Evolutionary conservation across 2,113 vertebrate species (phyloP).

Genomic region (Elaphurus davidianus): DNA sequence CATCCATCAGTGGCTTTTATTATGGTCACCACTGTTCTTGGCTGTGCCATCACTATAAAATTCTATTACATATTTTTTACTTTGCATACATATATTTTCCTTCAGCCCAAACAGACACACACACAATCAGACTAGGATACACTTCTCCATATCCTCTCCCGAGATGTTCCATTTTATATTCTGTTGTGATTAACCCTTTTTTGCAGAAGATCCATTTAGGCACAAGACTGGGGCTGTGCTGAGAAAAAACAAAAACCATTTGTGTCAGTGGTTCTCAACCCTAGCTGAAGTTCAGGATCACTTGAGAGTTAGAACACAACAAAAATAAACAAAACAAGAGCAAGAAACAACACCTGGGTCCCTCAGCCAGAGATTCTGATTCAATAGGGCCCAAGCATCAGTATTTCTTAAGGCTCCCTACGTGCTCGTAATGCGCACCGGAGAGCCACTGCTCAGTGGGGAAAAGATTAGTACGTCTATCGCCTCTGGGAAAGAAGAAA

Average conservation of each 20-base stretch:
- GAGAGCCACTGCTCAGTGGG: neutral
- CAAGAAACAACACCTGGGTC: neutral
- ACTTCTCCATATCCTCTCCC: neutral
- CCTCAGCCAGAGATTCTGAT: neutral
- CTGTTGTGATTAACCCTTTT: neutral
- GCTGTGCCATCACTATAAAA: neutral
- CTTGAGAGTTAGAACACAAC: neutral
- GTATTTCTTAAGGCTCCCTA: neutral
- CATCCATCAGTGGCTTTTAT: neutral
- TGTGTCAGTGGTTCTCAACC: neutral
- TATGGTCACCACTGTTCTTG: neutral
- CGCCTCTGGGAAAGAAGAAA: neutral
- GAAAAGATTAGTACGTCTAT: neutral
- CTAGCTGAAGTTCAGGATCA: conserved; percentile 1
- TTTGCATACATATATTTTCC: neutral
- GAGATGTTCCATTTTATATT: neutral
- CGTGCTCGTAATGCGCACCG: neutral
- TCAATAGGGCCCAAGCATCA: neutral
- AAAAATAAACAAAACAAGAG: neutral
- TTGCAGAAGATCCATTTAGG: neutral
- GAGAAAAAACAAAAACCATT: neutral
- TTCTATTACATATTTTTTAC: neutral
- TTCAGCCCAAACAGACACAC: neutral
- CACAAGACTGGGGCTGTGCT: neutral
- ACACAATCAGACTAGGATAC: neutral